Base-by-base conservation (phyloP, 2,113 vertebrate species). In the Chlorodrepanis virens region DNA sequence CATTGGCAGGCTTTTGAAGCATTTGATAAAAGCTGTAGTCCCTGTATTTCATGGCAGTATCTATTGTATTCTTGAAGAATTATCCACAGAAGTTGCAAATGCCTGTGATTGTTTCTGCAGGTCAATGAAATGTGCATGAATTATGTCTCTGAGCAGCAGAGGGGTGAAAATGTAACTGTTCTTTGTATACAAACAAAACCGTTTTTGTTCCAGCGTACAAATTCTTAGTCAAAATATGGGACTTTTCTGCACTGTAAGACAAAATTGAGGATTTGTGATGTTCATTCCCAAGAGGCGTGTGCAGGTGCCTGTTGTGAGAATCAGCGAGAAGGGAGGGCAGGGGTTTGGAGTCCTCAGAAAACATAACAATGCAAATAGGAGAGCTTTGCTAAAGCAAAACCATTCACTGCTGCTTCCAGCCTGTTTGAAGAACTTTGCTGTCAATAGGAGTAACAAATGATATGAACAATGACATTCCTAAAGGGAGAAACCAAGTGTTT, bases 291-390 rank as follows among this genome's bases (percentile, higher is more conserved):
- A 52, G 49, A 7, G 31, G 8, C 19, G 27, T 50, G 14, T 82
- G 23, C 18, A 69, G 14, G 25, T 40, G 5, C 10, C 89, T 65
- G 1, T 33, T 25, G 14, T 35, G 31, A 65, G 84, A 75, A 25
- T 19, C 39, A 39, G 12, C 0, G 0, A 57, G 50, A 74, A 84
- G 29, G 8, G 39, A 27, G 31, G 0, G 12, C 6, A 61, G 16
- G 25, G 28, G 2, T 35, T 47, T 61, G 22, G 21, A 53, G 18
- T 53, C 52, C 14, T 75, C 44, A 52, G 33, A 31, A 4, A 31
- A 5, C 16, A 16, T 13, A 27, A 14, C 44, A 70, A 50, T 53
- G 12, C 52, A 53, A 49, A 71, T 6, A 44, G 21, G 21, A 77
- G 83, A 47, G 35, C 15, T 92, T 52, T 75, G 53, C n/a, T 69